Evolutionary conservation across 2,888 invertebrate genomes (phyloP), one percentile per base, ranked within the genome.

Genomic region (Prionchulus punctatus): DNA sequence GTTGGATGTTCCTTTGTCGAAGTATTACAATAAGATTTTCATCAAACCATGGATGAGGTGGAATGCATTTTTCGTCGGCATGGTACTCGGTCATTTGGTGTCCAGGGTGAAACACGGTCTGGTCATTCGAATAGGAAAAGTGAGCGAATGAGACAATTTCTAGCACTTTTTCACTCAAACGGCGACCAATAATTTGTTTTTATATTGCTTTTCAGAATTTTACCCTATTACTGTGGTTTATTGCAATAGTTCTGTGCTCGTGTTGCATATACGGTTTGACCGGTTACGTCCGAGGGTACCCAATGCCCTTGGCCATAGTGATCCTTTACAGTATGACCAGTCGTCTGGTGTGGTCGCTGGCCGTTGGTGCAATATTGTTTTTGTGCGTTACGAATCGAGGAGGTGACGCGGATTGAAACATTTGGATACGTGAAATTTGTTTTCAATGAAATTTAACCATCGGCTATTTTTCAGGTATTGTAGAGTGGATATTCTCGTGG

Each of bases 31-130:
- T 28, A 49, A 12, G 12, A 30, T 49, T 49, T 49, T 28, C 28
- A 30, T 49, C 12, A 49, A 49, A 30, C 50, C 50, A 21, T 49
- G 28, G 28, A 49, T 23, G 28, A 4, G 50, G 21, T 49, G 50
- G 26, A 49, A 28, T 23, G 50, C 50, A 21, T 49, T 28, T 30
- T 12, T 49, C 15, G 21, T 49, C 50, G 50, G 50, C 30, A 7
- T 49, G 15, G 3, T 49, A 15, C 15, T 49, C 15, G 50, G 28
- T 18, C 21, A 49, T 12, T 7, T 49, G 12, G 12, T 49, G 7
- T 7, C 12, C 45, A 45, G 23, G 23, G n/a, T n/a, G n/a, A 45
- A 45, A 45, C 45, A 12, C 45, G 23, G 23, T n/a, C 7, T 45
- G 7, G 23, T 45, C 18, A 23, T 36, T 18, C 7, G 18, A 12